Base-by-base conservation (phyloP, 1,140 invertebrate genomes). In the Drosophila asahinai region DNA sequence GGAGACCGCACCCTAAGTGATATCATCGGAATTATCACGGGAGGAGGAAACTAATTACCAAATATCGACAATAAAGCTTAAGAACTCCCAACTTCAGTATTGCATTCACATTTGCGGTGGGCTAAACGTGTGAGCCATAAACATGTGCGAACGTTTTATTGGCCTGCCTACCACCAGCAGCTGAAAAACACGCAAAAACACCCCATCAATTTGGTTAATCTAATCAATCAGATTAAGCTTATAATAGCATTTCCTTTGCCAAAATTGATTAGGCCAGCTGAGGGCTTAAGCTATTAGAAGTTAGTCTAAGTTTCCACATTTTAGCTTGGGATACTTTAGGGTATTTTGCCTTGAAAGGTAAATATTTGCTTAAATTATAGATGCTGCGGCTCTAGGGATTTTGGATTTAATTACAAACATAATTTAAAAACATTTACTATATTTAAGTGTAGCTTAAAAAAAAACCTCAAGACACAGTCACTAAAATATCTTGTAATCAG, bases 181-280 rank as follows among this genome's bases (percentile, higher is more conserved):
- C 27, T 66, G 59, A 14, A 48, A 81, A 84, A 60, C 49, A 54
- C 49, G n/a, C 52, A 40, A 76, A 17, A 63, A 58, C 49, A 59
- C 11, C 19, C 43, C 5, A 57, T 7, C 62, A 19, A 67, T 77
- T 77, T 67, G 62, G 17, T 65, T 89, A 81, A 87, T 87, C 83
- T 87, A 84, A 87, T 87, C 83, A 22, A 12, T 17, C 11, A 64
- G 84, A 89, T 81, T 83, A 87, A 40, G 54, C 55, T 80, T 64
- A 66, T 72, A 89, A 83, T 67, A 51, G 59, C 49, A 67, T 64
- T 64, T 75, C 52, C 45, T 62, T 70, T 43, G 27, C 3, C 7
- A 38, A 54, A 33, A 22, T 45, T 58, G 74, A 78, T 78, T 78
- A 62, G 22, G 1, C 12, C 19, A 55, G n/a, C 27, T 48, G 49